Conservation (phyloP, 2,113 vertebrate genomes). For the Elanus axillaris region DNA sequence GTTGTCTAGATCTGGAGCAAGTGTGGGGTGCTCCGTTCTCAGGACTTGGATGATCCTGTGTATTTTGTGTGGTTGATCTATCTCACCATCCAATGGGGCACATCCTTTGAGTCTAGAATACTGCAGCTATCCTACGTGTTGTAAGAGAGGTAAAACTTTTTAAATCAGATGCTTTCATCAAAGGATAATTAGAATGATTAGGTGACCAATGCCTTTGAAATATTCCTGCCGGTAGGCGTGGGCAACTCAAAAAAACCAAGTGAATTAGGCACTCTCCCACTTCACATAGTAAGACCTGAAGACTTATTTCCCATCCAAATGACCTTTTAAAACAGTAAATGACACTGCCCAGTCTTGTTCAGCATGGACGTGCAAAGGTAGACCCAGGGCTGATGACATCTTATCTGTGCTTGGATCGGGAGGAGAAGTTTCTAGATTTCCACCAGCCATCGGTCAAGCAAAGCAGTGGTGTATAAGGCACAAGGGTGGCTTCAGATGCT, state of each 20-base stretch:
- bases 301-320: not conserved
- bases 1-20: not conserved
- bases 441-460: not conserved
- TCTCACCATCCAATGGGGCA: not conserved
- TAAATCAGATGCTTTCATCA: not conserved
- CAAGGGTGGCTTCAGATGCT: not conserved
- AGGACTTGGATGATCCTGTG: not conserved
- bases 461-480: not conserved
- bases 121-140: not conserved
- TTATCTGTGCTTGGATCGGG: not conserved
- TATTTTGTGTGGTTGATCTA: not conserved
- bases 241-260: not conserved
- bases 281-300: not conserved
- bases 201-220: not conserved
- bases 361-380: not conserved
- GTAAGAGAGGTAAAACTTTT: not conserved
- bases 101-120: not conserved
- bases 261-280: not conserved
- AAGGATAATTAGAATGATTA: not conserved
- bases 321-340: not conserved
- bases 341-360: not conserved
- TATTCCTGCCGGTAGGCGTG: not conserved
- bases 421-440: not conserved
- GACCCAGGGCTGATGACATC: too few relatives aligned
- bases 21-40: not conserved